phyloP scores from a whole-genome alignment of 1,140 invertebrate genomes.

The Gonioctena quinquepunctata region DNA sequence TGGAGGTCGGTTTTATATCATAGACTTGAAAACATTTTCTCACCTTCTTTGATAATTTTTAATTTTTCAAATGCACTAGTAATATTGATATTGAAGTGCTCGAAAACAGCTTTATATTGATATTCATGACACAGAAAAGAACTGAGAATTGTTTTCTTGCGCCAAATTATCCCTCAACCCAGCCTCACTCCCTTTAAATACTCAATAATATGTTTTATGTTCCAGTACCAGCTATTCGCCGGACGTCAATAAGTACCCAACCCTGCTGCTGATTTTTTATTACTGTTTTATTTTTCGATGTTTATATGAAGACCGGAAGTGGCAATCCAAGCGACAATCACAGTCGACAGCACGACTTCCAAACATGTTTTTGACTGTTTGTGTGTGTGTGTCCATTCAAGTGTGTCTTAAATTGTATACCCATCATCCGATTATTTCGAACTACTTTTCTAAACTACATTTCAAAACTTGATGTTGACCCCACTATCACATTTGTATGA shows the following conservation, averaged over 20 bases:
- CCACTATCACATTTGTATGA: no score
- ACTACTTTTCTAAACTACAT: background rate
- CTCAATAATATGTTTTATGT: conserved; percentile 56
- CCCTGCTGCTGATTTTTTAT: conserved; percentile 38
- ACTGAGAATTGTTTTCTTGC: no score
- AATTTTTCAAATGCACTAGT: no score
- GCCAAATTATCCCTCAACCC: no score
- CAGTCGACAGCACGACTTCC: conserved; percentile 27
- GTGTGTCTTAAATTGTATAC: conserved; percentile 28
- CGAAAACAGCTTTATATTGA: no score
- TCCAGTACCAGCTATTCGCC: conserved; percentile 77
- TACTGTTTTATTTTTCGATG: conserved; percentile 11
- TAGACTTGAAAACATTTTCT: no score
- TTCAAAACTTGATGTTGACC: background rate
- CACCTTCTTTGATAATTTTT: no score
- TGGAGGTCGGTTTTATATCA: no score
- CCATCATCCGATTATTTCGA: conserved; percentile 19
- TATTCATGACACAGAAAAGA: no score
- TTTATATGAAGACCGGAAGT: conserved; percentile 35
- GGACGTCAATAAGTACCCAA: conserved; percentile 64
- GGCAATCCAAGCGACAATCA: conserved; percentile 51
- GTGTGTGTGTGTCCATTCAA: conserved; percentile 18
- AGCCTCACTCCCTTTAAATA: no score
- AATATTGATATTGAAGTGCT: no score
- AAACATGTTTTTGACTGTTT: background rate